Evolutionary conservation across 2,888 invertebrate species (phyloP), one percentile per base, ranked within the genome.

Genomic region (Drosophila recens): DNA sequence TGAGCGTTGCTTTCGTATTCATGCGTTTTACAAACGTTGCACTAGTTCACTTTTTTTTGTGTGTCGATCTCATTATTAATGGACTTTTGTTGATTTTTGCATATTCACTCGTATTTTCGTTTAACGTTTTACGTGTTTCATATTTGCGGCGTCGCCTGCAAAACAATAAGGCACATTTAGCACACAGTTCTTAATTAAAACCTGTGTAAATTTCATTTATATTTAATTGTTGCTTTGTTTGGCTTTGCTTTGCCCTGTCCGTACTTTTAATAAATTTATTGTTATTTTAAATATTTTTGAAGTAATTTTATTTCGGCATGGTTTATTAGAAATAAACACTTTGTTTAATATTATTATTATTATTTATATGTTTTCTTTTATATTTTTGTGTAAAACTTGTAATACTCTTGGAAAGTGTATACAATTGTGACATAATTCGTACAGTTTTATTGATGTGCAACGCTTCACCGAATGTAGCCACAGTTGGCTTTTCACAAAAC

Each of bases 61-160:
- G 56, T 48, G 53, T 69, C 49, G 72, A 72, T 77, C 42, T 70
- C 74, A 83, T 84, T 84, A 68, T 84, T 69, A 71, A 59, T 74
- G 34, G 52, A 61, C 42, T 66, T 66, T 66, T 65, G 20, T 51
- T 17, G 11, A 49, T 20, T 43, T 43, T 48, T 42, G 23, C 45
- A 43, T 67, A 38, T 53, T 58, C 65, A 38, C 13, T 23, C 40
- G 27, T 15, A 45, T 54, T 67, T 56, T 72, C 15, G 36, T 36
- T 63, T 61, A 45, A 66, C 36, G n/a, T 8, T 63, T 61, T 42
- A 66, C 36, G n/a, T 10, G 9, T 53, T 40, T 45, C 27, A 67
- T 27, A 72, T 68, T 67, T 67, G 17, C 54, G 36, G 61, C 23
- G 23, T 17, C 42, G 63, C 53, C 59, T 77, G 58, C 11, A 54